Percentiles rank a stretch among this genome's conserved stretches.
Conservation (phyloP, 2,113 vertebrate species). For the Eptesicus fuscus region DNA sequence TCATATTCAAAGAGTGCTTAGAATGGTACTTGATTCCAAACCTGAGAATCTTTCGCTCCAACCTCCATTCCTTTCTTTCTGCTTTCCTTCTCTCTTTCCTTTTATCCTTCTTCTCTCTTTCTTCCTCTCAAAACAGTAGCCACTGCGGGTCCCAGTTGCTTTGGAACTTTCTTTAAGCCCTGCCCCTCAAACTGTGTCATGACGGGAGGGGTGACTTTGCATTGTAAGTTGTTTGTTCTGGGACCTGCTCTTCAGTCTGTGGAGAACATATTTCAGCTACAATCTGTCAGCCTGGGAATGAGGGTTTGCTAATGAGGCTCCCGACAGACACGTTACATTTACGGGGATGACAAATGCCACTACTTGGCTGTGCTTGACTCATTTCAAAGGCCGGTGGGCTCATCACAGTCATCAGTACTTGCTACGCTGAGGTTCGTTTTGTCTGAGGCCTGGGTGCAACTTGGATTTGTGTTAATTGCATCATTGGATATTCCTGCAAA, state of each 20-base stretch:
- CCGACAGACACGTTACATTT: slow-evolving; percentile 46
- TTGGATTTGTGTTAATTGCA: slow-evolving; percentile 37
- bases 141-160: not conserved
- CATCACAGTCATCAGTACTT: slow-evolving; percentile 24
- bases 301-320: slow-evolving; percentile 51
- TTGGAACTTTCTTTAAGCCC: not conserved
- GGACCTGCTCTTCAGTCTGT: not conserved
- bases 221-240: slow-evolving; percentile 22
- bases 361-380: slow-evolving; percentile 27
- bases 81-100: not conserved
- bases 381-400: slow-evolving; percentile 44
- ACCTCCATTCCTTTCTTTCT: not conserved
- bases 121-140: not conserved
- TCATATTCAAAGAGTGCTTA: not conserved
- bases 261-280: slow-evolving; percentile 28
- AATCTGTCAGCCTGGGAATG: slow-evolving; percentile 53
- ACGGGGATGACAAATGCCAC: slow-evolving; percentile 50
- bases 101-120: not conserved
- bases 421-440: not conserved
- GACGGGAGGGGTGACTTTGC: not conserved
- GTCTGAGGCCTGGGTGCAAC: not conserved
- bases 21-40: not conserved
- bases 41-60: not conserved
- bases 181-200: not conserved
- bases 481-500: not conserved